Evolutionary conservation across 2,113 vertebrate species (phyloP), one percentile per base, ranked within the genome.

Genomic region (Cyprinodon variegatus): DNA sequence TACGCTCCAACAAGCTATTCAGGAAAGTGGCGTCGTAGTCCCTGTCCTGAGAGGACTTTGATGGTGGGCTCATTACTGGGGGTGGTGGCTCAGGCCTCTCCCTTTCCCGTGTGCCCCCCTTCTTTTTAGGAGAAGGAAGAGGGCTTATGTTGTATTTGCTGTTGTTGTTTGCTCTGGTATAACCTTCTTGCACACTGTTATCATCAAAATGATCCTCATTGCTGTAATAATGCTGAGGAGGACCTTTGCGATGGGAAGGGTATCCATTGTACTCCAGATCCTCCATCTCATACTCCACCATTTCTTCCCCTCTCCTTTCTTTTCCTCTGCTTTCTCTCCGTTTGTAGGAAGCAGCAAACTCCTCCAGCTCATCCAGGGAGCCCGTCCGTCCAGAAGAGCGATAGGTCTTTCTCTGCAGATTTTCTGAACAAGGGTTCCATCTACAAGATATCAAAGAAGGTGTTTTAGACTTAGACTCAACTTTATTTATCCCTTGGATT

Each of bases 331-430:
- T 57, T 13, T 86, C 65, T 76, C 92, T 93, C 74, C 94, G 94
- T 79, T 93, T 94, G 72, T 96, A 97, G 2, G 95, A 93, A 76
- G 95, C 94, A 6, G 96, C 95, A 40, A 97, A 96, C 89, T 96
- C 96, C 57, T 98, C 97, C 86, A 99, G 94, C 87, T 99, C 97
- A 0, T 98, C 97, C 92, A 98, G 94, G 6, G 98, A 99, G 59
- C 96, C 96, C 0, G 96, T 96, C 0, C 96, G 95, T 72, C 95
- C 94, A 0, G 94, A 94, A 1, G 94, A 81, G 0, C 93, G 95
- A 77, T 97, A 97, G 1, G 91, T 93, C 89, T 98, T 99, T 7
- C 97, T 95, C 13, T 97, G 96, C 80, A 98, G 88, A 92, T 96
- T 97, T 90, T 98, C 97, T 0, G 98, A 99, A 60, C 96, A 96